phyloP scores from a whole-genome alignment of 53 echinoderm and acorn worm species.

The Apostichopus leukothele region DNA sequence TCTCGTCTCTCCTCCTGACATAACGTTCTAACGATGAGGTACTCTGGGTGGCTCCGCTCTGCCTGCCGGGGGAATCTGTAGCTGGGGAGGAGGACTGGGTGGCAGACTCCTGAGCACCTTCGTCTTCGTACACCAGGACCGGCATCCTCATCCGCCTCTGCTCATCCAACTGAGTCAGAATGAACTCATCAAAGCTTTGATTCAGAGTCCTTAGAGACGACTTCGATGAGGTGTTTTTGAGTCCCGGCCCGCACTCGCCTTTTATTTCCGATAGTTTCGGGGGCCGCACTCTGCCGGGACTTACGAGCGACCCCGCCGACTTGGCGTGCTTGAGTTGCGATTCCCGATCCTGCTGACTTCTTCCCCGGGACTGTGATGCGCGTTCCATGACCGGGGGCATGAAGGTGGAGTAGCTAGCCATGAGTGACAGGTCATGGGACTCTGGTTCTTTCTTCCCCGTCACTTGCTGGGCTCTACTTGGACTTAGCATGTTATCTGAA shows the following conservation, averaged over 20 bases:
- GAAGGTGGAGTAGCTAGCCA: constrained; percentile 92
- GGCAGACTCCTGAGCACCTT: constrained; percentile 26
- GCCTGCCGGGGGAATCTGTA: constrained; percentile 23
- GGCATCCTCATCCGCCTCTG: constrained; percentile 71
- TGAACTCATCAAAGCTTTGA: constrained; percentile 98
- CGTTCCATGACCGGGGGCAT: constrained; percentile 77
- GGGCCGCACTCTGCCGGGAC: constrained; percentile 45
- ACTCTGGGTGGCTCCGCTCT: constrained; percentile 41
- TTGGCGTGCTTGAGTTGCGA: constrained; percentile 63
- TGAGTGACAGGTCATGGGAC: constrained; percentile 85
- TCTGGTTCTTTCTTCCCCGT: constrained; percentile 74
- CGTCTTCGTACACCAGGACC: constrained; percentile 45
- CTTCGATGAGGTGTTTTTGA: constrained; percentile 50
- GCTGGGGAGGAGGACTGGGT: constrained; percentile 27
- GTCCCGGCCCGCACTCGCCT: constrained; percentile 52
- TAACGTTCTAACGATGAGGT: constrained; percentile 44
- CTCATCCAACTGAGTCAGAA: constrained; percentile 79
- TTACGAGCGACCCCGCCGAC: constrained; percentile 63
- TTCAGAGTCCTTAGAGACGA: constrained; percentile 70
- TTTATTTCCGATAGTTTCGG: constrained; percentile 56
- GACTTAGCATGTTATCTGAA: constrained; percentile 50
- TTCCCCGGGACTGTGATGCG: constrained; percentile 52
- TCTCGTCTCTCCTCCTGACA: constrained; percentile 39
- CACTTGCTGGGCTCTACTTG: constrained; percentile 51
- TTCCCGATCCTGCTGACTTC: constrained; percentile 33